Conservation (phyloP, 30 jellyfish, hydroid and myxozoan species). For the Cassiopea andromeda region DNA sequence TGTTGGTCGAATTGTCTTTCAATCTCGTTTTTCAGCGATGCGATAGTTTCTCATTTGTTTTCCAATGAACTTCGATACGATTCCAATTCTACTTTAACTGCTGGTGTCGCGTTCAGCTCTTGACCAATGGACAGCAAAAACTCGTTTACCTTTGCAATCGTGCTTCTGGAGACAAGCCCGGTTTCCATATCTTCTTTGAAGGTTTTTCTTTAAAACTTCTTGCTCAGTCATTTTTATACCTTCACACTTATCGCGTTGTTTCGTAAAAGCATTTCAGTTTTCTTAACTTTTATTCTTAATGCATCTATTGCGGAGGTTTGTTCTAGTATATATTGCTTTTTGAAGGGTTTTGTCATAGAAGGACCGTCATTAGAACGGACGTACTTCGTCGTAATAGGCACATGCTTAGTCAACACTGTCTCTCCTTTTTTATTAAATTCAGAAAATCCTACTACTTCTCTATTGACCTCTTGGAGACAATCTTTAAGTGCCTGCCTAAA, state of each 20-base stretch:
- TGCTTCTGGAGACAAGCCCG: too few relatives aligned
- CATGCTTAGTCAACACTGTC: neutral
- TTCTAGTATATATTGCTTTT: neutral
- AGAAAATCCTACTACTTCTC: neutral
- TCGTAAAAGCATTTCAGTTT: slow-evolving; percentile 33
- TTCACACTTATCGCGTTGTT: slow-evolving; percentile 28
- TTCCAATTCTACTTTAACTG: too few relatives aligned
- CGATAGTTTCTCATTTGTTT: too few relatives aligned
- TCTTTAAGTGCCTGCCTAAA: neutral
- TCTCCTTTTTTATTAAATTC: neutral
- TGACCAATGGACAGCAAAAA: too few relatives aligned
- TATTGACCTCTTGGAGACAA: neutral
- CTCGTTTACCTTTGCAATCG: too few relatives aligned
- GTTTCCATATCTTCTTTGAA: too few relatives aligned
- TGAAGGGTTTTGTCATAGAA: neutral
- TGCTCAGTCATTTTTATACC: too few relatives aligned
- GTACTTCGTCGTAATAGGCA: neutral
- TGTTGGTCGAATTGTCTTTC: too few relatives aligned
- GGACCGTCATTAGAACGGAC: neutral
- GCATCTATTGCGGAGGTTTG: neutral
- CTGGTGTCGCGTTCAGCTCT: too few relatives aligned
- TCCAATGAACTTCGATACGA: too few relatives aligned
- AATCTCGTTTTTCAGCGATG: too few relatives aligned
- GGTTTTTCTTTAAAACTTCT: too few relatives aligned
- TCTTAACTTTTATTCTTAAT: neutral